Evolutionary conservation across 1,140 invertebrate species (phyloP), one percentile per base, ranked within the genome.

Genomic region (Macrostomum lignano): DNA sequence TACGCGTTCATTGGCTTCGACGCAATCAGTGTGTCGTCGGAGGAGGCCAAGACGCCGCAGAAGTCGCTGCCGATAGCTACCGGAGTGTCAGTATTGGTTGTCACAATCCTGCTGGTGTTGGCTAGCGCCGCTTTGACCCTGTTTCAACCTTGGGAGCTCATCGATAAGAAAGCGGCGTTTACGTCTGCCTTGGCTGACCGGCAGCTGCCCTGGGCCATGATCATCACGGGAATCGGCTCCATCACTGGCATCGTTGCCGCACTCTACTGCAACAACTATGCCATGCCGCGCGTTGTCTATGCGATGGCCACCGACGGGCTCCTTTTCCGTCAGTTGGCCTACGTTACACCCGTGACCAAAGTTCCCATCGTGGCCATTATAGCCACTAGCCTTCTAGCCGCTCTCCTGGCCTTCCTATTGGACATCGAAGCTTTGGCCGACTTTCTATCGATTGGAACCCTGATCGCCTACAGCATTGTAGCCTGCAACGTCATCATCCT

Each of bases 401-500:
- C 71, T 1, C 31, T 74, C 0, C 70, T 84, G 37, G 74, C 79
- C 5, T 48, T 84, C 3, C 47, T 82, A 13, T 74, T 86, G 46
- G 76, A 88, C 51, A 65, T 88, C 37, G 68, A 77, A 44, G 77
- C 77, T 40, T 60, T 86, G 10, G 76, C 86, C 1, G 79, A 88
- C 45, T 79, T 84, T 44, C 77, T 84, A 73, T 79, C 75, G 0
- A 82, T 84, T 42, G 78, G 78, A 1, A 84, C 77, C 0, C 62
- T 84, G 6, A 51, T 81, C 32, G 76, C 77, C 0, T 84, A 82
- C 46, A 79, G 75, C 3, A 76, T 82, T 20, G 77, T 84, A 1
- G 75, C 74, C 36, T 72, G 73, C 9, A 72, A 72, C 35, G 73
- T 84, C 2, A 75, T 84, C 24, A 71, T 84, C 21, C 50, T 84